Conservation (phyloP, 2,797 vertebrate genomes). For the Rhinella marina region DNA sequence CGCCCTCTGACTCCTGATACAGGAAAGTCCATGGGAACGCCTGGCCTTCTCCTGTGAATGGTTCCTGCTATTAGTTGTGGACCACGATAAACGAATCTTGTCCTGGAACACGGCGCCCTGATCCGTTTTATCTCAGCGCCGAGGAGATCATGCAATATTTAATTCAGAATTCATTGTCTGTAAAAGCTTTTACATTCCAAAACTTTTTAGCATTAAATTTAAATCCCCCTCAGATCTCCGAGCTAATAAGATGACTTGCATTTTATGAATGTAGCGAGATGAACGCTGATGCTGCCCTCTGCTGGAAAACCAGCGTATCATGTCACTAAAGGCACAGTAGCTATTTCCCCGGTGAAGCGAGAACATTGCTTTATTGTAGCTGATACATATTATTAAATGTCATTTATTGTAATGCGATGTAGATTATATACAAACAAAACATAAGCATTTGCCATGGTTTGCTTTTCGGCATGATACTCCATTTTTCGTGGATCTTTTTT, state of each 20-base stretch:
- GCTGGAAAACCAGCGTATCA: not conserved
- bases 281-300: slow-evolving; percentile 10
- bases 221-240: not conserved
- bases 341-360: not conserved
- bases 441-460: not conserved
- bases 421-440: not conserved
- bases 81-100: too few species aligned
- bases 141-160: not conserved
- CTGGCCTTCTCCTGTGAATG: not conserved
- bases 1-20: not conserved
- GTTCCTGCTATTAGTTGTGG: not conserved
- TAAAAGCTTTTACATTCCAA: not conserved
- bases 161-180: not conserved
- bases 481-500: too few species aligned
- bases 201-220: not conserved
- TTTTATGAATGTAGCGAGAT: not conserved
- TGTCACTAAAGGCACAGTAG: not conserved
- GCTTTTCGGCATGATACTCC: not conserved
- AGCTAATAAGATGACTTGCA: slow-evolving; percentile 5
- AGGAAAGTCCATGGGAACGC: slow-evolving; percentile 29
- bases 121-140: not conserved
- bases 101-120: not conserved
- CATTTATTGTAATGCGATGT: not conserved
- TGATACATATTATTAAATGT: not conserved
- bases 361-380: not conserved